phyloP scores from a whole-genome alignment of 2,113 vertebrate species.

The Peromyscus californicus region DNA sequence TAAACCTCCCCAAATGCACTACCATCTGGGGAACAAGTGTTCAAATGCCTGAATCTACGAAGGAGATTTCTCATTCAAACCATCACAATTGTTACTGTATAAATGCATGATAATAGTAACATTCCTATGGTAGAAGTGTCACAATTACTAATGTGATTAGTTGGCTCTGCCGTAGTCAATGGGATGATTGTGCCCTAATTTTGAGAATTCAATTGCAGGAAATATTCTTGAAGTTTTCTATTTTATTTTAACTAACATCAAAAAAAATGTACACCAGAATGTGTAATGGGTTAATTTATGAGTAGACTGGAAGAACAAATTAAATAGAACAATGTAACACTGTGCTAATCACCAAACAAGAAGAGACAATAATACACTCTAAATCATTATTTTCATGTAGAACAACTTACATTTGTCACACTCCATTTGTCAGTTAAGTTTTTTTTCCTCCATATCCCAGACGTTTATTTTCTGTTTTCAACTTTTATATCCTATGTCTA shows the following conservation, averaged over 20 bases:
- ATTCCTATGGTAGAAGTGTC: not conserved
- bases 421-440: not conserved
- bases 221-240: not conserved
- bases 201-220: not conserved
- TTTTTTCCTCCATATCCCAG: not conserved
- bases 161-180: not conserved
- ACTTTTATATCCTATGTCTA: not conserved
- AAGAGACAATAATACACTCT: not conserved
- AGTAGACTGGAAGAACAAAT: not conserved
- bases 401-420: not conserved
- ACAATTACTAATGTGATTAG: not conserved
- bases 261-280: not conserved
- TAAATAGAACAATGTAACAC: not conserved
- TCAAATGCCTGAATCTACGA: not conserved
- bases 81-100: not conserved
- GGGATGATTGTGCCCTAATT: not conserved
- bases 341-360: not conserved
- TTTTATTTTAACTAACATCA: not conserved
- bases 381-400: not conserved
- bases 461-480: not conserved
- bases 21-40: not conserved
- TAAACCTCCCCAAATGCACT: not conserved
- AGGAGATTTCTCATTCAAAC: not conserved
- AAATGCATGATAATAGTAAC: not conserved
- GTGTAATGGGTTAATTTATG: not conserved